Conservation (phyloP, 2,888 invertebrate species). For the Amorpha juglandis region DNA sequence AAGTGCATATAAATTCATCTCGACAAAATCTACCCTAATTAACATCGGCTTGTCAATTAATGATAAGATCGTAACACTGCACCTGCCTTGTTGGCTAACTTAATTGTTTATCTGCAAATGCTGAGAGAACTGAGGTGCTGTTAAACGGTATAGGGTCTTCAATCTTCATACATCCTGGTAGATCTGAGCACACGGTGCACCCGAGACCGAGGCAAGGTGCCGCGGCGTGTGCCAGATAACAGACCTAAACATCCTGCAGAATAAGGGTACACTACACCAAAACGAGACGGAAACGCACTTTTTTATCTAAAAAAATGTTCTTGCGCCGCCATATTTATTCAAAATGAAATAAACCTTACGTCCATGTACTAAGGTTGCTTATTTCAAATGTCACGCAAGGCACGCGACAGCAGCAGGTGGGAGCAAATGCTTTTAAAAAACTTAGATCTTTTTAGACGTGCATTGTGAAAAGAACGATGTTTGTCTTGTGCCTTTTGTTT, state of each 20-base stretch:
- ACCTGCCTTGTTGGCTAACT: conserved; percentile 73
- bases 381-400: conserved; percentile 37
- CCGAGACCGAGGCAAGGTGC: conserved; percentile 71
- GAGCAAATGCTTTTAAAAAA: conserved; percentile 74
- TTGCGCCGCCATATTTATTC: conserved; percentile 37
- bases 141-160: conserved; percentile 59
- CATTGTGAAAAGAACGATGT: conserved; percentile 67
- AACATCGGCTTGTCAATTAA: conserved; percentile 64
- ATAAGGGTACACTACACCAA: conserved; percentile 66
- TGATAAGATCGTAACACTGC: conserved; percentile 64
- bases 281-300: conserved; percentile 64
- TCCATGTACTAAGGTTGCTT: neutral
- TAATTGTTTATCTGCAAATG: conserved; percentile 71
- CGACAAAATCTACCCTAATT: conserved; percentile 68
- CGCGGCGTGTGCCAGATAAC: conserved; percentile 80
- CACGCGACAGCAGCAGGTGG: conserved; percentile 83
- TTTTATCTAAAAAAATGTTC: conserved; percentile 72
- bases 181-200: conserved; percentile 55
- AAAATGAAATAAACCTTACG: conserved; percentile 40
- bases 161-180: conserved; percentile 61
- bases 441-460: conserved; percentile 70
- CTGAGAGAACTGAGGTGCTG: conserved; percentile 65
- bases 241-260: conserved; percentile 77
- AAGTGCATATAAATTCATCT: conserved; percentile 50
- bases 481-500: conserved; percentile 57